Conservation (phyloP, 2,888 invertebrate species). For the Drosophila seclusa region DNA sequence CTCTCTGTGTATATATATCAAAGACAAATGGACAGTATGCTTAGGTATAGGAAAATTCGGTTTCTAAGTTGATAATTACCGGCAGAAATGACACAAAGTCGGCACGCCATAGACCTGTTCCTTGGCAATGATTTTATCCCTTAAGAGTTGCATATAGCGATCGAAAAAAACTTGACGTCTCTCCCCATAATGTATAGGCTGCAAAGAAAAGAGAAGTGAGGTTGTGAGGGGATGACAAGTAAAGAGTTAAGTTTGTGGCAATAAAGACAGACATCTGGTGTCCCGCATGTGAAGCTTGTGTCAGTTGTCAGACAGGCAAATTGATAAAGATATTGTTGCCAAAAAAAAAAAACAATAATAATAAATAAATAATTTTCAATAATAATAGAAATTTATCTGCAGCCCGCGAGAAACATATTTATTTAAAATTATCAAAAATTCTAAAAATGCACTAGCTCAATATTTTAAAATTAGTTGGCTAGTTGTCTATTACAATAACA, state of each 20-base stretch:
- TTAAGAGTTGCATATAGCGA: slow-evolving; percentile 82
- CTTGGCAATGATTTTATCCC: slow-evolving; percentile 82
- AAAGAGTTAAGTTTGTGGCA: not conserved
- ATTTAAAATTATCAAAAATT: too few species aligned
- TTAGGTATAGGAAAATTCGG: slow-evolving; percentile 22
- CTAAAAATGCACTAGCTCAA: too few species aligned
- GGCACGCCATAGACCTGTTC: slow-evolving; percentile 85
- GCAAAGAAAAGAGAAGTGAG: slow-evolving; percentile 41
- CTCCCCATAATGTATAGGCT: slow-evolving; percentile 77
- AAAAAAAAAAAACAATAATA: not conserved
- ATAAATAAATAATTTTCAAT: not conserved
- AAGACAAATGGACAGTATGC: slow-evolving; percentile 36
- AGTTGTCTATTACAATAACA: too few species aligned
- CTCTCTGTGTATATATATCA: slow-evolving; percentile 26
- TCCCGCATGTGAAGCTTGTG: slow-evolving; percentile 3
- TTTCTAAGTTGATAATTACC: slow-evolving; percentile 79
- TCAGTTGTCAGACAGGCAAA: not conserved
- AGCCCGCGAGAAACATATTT: too few species aligned
- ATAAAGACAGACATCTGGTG: slow-evolving; percentile 6
- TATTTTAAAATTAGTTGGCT: too few species aligned
- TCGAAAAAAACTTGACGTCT: slow-evolving; percentile 83
- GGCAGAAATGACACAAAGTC: slow-evolving; percentile 91
- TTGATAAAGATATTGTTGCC: not conserved
- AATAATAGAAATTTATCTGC: too few species aligned
- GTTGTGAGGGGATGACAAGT: not conserved